Evolutionary conservation across 2,797 vertebrate genomes (phyloP), one percentile per base, ranked within the genome.

Genomic region (Tadarida brasiliensis): DNA sequence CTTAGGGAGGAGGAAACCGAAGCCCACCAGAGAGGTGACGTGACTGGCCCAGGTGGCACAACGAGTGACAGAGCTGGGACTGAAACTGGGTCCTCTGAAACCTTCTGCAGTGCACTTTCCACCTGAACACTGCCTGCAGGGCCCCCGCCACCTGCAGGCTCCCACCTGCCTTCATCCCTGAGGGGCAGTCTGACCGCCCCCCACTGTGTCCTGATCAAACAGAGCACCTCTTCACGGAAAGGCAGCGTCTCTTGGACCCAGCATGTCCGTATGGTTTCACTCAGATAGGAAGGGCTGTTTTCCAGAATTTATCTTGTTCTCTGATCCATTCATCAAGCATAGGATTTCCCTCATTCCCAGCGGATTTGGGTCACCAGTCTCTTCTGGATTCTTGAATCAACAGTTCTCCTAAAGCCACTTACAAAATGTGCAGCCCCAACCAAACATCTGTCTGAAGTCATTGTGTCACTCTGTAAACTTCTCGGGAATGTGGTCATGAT

Each of bases 331-430:
- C 24, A 39, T 73, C 74, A 47, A 57, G 51, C 19, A 11, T 2
- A 78, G n/a, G n/a, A 54, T 67, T 44, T 30, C 61, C 54, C 76
- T 83, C 70, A 80, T 95, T 86, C 61, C 67, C 76, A 54, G 76
- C 3, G 0, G 9, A 33, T 28, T 63, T 19, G 82, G 63, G 49
- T 90, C 83, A 81, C 51, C 44, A 39, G 17, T 28, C 63, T 84
- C 57, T 82, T 30, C 82, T 30, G 35, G 22, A 11, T 81, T 94
- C 91, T 54, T 30, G 35, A 81, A 80, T 35, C 85, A 33, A 19
- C 54, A n/a, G 88, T 80, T 92, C 54, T 61, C 78, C 16, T 70
- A 68, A 84, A 76, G 68, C 54, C 54, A 14, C 17, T 30, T 56
- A 83, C 15, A 63, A 70, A 86, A 35, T 15, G 39, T 85, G 30